Percentiles rank a stretch among this genome's conserved stretches.
Conservation (phyloP, 1,140 invertebrate genomes). For the Philaenus spumarius region DNA sequence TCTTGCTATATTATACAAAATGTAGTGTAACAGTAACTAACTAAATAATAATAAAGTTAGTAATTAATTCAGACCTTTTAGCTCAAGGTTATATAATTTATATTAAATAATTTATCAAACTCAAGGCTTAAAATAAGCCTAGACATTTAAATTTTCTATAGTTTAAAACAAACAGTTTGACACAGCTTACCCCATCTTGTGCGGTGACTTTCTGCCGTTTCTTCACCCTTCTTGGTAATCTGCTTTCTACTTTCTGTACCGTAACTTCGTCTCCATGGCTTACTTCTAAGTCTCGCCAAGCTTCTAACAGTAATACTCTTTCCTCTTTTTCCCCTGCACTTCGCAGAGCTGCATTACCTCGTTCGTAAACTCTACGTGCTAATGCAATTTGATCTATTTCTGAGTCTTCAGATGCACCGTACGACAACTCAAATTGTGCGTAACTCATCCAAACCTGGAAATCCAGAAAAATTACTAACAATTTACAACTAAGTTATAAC, state of each 20-base stretch:
- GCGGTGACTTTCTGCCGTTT: constrained; percentile 87
- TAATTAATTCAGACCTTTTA: too few relatives aligned
- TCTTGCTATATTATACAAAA: too few relatives aligned
- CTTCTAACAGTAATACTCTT: constrained; percentile 86
- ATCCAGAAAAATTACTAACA: too few relatives aligned
- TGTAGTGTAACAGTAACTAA: too few relatives aligned
- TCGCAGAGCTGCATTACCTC: constrained; percentile 76
- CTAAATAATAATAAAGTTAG: too few relatives aligned
- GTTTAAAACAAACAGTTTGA: too few relatives aligned
- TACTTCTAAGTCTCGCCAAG: constrained; percentile 93
- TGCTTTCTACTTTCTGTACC: constrained; percentile 65
- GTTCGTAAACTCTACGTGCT: constrained; percentile 79
- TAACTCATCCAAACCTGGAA: constrained; percentile 93
- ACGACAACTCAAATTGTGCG: constrained; percentile 88
- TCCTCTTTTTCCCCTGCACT: constrained; percentile 80
- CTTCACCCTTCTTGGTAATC: constrained; percentile 93
- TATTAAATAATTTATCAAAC: too few relatives aligned
- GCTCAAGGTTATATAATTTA: too few relatives aligned
- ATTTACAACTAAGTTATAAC: too few relatives aligned
- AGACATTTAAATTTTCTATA: too few relatives aligned
- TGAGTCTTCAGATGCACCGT: constrained; percentile 55
- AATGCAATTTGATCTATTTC: constrained; percentile 48
- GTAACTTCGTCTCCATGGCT: constrained; percentile 71
- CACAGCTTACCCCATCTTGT: constrained; percentile 69
- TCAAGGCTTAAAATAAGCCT: too few relatives aligned